A percentile compares a stretch with the other conserved stretches of the same genome.
These are phyloP conservation scores for Lordiphosa andalusiaca DNA, from an alignment of 2,888 invertebrate species.

Conservation along the genomic window DNA sequence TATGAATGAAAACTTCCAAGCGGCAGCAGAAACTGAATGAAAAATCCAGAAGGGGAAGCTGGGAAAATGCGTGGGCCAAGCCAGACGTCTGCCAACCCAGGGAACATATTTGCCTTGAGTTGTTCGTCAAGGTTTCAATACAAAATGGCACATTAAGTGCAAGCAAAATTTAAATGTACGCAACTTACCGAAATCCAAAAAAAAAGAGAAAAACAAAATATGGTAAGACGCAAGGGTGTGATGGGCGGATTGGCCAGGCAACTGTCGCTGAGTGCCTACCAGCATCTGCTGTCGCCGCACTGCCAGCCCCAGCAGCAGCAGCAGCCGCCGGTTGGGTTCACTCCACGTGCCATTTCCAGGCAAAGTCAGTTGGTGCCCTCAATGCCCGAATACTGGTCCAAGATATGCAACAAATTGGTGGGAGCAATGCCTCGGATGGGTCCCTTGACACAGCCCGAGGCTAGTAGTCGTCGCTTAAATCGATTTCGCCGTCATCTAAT, in stretches of 20 bases:
- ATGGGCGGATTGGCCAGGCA: conserved; percentile 27
- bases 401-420: conserved; percentile 28
- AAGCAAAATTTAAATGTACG: conserved; percentile 49
- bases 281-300: conserved; percentile 12
- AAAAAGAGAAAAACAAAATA: conserved; percentile 8
- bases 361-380: conserved; percentile 4
- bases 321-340: conserved; percentile 11
- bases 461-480: conserved; percentile 28
- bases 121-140: conserved; percentile 29
- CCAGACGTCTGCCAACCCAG: neutral
- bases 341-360: neutral
- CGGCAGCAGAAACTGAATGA: conserved; percentile 42
- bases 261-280: conserved; percentile 28
- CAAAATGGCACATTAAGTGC: conserved; percentile 33
- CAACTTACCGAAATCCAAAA: conserved; percentile 12
- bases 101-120: conserved; percentile 23
- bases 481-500: conserved; percentile 38
- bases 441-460: conserved; percentile 18
- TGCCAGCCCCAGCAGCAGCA: conserved; percentile 12
- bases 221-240: conserved; percentile 41
- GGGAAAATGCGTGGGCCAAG: too few species aligned
- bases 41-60: conserved; percentile 31
- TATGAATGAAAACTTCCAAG: conserved; percentile 18
- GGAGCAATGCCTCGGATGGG: conserved; percentile 34
- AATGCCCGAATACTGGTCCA: conserved; percentile 21